phyloP scores from a whole-genome alignment of 2,888 invertebrate genomes.

The Tenthredo scrophulariae region DNA sequence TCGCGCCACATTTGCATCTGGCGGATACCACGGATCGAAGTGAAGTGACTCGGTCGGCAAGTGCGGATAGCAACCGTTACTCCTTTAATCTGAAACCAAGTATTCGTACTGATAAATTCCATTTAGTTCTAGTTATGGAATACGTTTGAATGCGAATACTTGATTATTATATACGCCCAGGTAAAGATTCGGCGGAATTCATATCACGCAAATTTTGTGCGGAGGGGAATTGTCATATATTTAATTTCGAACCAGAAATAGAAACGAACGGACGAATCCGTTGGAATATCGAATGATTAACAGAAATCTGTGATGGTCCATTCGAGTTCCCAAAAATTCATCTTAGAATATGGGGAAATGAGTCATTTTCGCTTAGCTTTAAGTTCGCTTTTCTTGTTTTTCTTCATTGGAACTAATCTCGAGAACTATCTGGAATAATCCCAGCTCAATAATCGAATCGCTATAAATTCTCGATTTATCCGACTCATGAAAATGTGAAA shows the following conservation, averaged over 20 bases:
- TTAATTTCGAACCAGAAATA: not conserved
- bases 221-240: not conserved
- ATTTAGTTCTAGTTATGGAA: not conserved
- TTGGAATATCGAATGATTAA: not conserved
- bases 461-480: not conserved
- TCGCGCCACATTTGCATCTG: not conserved
- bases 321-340: not conserved
- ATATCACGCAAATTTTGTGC: not conserved
- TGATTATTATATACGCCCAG: not conserved
- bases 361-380: not conserved
- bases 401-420: too few relatives aligned
- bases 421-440: too few relatives aligned
- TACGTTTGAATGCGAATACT: not conserved
- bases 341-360: not conserved
- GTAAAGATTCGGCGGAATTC: not conserved
- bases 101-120: not conserved
- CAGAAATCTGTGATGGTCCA: not conserved
- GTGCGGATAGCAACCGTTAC: not conserved
- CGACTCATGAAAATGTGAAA: not conserved
- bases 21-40: not conserved
- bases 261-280: not conserved
- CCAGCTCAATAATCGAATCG: not conserved
- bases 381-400: not conserved
- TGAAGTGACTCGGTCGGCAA: not conserved
- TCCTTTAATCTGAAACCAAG: not conserved